Percentiles rank a stretch among this genome's conserved stretches.
These are phyloP conservation scores for Xylocopa sonorina DNA, from an alignment of 1,140 invertebrate species.

Conservation along the genomic window DNA sequence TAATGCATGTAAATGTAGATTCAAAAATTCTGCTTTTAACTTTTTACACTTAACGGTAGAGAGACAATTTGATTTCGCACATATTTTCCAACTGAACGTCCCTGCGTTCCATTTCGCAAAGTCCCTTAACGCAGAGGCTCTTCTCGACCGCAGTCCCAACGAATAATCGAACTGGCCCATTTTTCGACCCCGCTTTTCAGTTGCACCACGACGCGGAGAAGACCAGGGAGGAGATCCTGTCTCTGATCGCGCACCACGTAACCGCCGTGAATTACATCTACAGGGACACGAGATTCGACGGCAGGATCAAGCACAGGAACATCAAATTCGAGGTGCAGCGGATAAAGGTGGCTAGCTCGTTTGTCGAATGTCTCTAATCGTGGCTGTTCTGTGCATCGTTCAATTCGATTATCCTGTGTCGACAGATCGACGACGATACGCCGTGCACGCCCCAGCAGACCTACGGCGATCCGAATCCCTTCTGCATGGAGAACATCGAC, in stretches of 20 bases:
- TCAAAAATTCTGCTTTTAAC: no score
- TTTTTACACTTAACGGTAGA: no score
- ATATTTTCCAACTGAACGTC: conserved; percentile 53
- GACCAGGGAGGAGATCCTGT: conserved; percentile 97
- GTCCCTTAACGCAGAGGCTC: background rate
- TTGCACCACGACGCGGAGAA: conserved; percentile 89
- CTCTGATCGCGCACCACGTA: conserved; percentile 98
- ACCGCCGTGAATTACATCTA: conserved; percentile 99
- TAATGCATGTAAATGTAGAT: no score
- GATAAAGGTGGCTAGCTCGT: conserved; percentile 88
- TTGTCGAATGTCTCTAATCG: background rate
- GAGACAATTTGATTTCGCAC: conserved; percentile 56
- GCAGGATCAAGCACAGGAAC: conserved; percentile 92
- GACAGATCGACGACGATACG: conserved; percentile 93
- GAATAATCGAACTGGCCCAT: conserved; percentile 10
- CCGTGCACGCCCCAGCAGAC: conserved; percentile 86
- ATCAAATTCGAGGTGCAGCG: conserved; percentile 99
- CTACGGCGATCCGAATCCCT: conserved; percentile 92
- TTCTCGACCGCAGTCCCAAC: no score
- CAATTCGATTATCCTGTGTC: background rate
- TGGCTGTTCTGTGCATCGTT: background rate
- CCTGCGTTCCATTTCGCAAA: conserved; percentile 47
- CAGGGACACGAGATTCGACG: conserved; percentile 96
- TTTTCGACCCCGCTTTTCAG: conserved; percentile 65
- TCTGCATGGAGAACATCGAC: conserved; percentile 98